Evolutionary conservation across 1,140 invertebrate genomes (phyloP), one percentile per base, ranked within the genome.

Genomic region (Lasioglossum albipes): DNA sequence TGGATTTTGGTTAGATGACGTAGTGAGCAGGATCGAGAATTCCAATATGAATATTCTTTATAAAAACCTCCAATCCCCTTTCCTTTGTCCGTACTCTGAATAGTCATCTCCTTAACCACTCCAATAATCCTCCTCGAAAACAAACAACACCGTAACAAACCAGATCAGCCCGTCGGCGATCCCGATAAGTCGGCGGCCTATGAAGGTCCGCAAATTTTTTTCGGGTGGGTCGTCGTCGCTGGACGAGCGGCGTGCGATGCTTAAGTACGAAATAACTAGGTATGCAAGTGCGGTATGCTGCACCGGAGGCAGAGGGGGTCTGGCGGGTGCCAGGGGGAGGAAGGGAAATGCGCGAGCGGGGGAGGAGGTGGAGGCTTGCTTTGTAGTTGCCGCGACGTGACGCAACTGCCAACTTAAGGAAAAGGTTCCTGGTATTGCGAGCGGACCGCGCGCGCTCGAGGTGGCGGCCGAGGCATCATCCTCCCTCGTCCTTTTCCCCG

Each of bases 351-450:
- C 20, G 41, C 83, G 83, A 75, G 79, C 79, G 68, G 10, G 65
- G 75, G 49, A 22, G 81, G 67, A 80, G 86, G 83, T 79, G 87
- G 49, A 70, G 66, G 54, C 36, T 52, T 72, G 79, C 92, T 93
- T 93, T 93, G 91, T 92, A 91, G 90, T 92, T 85, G 90, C 91
- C 91, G 91, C 90, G 90, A 93, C 91, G 92, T 92, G 92, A 92
- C 89, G 91, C 86, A 92, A 92, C 90, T 92, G 90, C 88, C 85
- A 92, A 92, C 88, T 83, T 84, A 79, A 86, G 87, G 88, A 88
- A 90, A 89, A 91, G 88, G 86, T 91, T 91, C 90, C 83, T 83
- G 87, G 91, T 91, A 92, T 91, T 91, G 87, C 81, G 74, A 71
- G 83, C 78, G 78, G 77, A 69, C 18, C 71, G 49, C 59, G 62